These are phyloP conservation scores for Zeus faber DNA, from an alignment of 2,113 vertebrate genomes.

Conservation along the genomic window DNA sequence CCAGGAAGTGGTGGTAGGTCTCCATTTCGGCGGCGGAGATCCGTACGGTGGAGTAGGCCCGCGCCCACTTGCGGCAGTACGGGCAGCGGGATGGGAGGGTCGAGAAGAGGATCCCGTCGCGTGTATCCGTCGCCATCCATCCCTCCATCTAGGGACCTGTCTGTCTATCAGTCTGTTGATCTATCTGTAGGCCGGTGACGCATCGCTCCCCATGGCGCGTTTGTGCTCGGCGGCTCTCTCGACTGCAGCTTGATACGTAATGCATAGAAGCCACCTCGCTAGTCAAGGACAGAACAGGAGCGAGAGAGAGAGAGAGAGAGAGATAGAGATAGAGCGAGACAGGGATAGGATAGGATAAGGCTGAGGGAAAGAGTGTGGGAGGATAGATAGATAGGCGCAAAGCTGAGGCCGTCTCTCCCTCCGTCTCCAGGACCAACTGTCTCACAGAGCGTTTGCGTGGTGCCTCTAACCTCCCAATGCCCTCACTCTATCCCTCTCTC, in stretches of 20 bases:
- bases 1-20: constrained; percentile 81
- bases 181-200: background rate
- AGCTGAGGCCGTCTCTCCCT: constrained; percentile 5
- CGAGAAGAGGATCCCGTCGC: constrained; percentile 24
- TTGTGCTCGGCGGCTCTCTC: no score
- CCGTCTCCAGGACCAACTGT: no score
- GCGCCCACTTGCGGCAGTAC: constrained; percentile 64
- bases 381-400: no score
- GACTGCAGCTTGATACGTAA: no score
- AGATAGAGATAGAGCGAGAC: no score
- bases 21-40: constrained; percentile 88
- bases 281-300: no score
- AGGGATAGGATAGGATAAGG: no score
- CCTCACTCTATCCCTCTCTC: constrained; percentile 3
- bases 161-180: constrained; percentile 9
- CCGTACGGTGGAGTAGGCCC: constrained; percentile 73
- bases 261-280: no score
- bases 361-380: no score
- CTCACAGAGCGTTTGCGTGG: background rate
- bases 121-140: constrained; percentile 37
- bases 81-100: constrained; percentile 63
- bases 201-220: no score
- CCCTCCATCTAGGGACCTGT: background rate
- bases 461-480: constrained; percentile 3
- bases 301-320: background rate